phyloP scores from a whole-genome alignment of 2,888 invertebrate species.

The Zaprionus bogoriensis region DNA sequence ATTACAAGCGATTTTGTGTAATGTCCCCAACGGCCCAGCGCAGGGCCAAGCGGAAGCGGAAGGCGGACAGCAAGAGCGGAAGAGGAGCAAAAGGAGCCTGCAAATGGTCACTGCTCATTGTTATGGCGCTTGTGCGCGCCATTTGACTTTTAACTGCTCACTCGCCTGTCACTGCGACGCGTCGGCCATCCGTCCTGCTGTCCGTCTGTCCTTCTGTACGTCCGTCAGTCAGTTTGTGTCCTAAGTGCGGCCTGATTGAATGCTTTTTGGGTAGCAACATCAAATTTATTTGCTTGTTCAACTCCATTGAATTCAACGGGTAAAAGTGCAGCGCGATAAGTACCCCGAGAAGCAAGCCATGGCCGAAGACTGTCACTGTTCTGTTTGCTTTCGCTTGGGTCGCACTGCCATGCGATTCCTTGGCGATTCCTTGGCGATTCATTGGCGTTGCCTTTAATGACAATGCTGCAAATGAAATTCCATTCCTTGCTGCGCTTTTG shows the following conservation, averaged over 20 bases:
- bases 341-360: constrained; percentile 7
- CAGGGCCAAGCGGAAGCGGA: constrained; percentile 7
- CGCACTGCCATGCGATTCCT: constrained; percentile 3
- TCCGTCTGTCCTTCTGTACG: no score
- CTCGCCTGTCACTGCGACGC: constrained; percentile 10
- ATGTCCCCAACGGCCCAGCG: constrained; percentile 55
- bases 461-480: constrained; percentile 63
- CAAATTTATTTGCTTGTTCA: constrained; percentile 64
- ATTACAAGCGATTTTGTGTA: constrained; percentile 73
- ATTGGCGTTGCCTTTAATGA: constrained; percentile 54
- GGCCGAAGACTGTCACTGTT: no score
- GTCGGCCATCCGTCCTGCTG: background rate
- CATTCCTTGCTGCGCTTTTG: constrained; percentile 37
- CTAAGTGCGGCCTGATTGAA: constrained; percentile 61
- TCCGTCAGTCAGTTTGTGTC: constrained; percentile 11
- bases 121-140: constrained; percentile 51
- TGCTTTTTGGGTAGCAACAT: constrained; percentile 39
- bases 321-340: constrained; percentile 41
- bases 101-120: constrained; percentile 22
- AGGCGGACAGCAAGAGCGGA: background rate
- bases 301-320: constrained; percentile 54
- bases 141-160: constrained; percentile 65
- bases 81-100: background rate
- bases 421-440: background rate
- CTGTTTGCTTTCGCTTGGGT: constrained; percentile 9